Conservation (phyloP, 2,113 vertebrate species). For the Heliornis fulica region DNA sequence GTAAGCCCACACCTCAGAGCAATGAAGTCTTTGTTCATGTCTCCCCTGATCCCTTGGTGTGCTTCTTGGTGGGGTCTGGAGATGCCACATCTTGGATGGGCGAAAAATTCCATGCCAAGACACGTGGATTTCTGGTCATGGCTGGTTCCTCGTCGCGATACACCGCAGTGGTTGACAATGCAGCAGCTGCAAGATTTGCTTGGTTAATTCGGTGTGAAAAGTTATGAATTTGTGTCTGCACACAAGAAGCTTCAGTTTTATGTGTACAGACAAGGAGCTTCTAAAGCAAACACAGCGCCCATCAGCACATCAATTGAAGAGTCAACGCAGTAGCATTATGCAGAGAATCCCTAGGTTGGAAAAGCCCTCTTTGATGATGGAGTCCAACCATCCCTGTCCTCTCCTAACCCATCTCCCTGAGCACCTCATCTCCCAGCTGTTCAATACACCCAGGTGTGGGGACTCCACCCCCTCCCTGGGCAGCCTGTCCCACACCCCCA, state of each 20-base stretch:
- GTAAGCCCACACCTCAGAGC: not conserved
- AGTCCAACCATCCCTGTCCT: too few relatives aligned
- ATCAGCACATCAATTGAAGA: not conserved
- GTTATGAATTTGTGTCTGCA: not conserved
- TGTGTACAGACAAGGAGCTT: not conserved
- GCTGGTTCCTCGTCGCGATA: not conserved
- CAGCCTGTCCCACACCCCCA: too few relatives aligned
- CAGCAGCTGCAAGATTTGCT: not conserved
- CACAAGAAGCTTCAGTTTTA: not conserved
- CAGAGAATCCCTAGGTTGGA: too few relatives aligned
- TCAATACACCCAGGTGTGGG: too few relatives aligned
- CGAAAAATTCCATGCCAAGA: accelerated
- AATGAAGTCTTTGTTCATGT: accelerated
- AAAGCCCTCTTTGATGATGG: too few relatives aligned
- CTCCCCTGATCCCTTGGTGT: accelerated
- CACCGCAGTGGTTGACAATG: not conserved
- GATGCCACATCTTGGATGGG: not conserved
- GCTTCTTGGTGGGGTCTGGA: not conserved
- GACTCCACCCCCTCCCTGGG: too few relatives aligned
- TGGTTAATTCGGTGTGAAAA: not conserved
- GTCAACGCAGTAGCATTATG: not conserved
- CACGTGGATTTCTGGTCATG: not conserved
- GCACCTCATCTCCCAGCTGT: too few relatives aligned
- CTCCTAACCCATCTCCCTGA: too few relatives aligned
- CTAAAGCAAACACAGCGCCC: not conserved